Conservation (phyloP, 2,797 vertebrate species). For the Harpagifer antarcticus region DNA sequence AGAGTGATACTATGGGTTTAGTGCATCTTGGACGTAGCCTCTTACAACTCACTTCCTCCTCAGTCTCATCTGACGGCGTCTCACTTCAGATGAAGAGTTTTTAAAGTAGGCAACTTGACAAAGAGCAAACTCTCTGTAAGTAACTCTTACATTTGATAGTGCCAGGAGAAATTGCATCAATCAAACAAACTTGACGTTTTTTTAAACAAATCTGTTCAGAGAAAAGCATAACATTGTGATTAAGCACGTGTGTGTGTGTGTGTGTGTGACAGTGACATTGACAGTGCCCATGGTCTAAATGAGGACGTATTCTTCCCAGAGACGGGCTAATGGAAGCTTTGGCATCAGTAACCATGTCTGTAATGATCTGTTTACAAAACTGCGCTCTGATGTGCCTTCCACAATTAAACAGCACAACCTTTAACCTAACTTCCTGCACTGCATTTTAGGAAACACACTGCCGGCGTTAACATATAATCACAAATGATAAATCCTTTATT, state of each 20-base stretch:
- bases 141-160: not conserved
- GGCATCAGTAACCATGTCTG: constrained; percentile 49
- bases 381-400: constrained; percentile 27
- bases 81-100: constrained; percentile 29
- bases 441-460: constrained; percentile 10
- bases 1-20: constrained; percentile 1
- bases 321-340: constrained; percentile 63
- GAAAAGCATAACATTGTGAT: not conserved
- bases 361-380: constrained; percentile 61
- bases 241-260: not conserved
- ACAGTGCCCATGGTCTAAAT: constrained; percentile 32
- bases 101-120: constrained; percentile 40
- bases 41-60: constrained; percentile 41
- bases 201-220: not conserved
- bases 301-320: constrained; percentile 15
- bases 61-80: constrained; percentile 41
- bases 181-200: not conserved
- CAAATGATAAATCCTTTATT: constrained; percentile 12
- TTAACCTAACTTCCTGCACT: constrained; percentile 35
- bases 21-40: constrained; percentile 19
- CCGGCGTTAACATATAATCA: not conserved
- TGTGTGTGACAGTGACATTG: too few relatives aligned
- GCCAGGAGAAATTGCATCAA: not conserved
- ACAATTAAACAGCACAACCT: constrained; percentile 41
- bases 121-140: not conserved